Evolutionary conservation across 2,888 invertebrate genomes (phyloP).

Genomic region (Eudasyphora cyanicolor): DNA sequence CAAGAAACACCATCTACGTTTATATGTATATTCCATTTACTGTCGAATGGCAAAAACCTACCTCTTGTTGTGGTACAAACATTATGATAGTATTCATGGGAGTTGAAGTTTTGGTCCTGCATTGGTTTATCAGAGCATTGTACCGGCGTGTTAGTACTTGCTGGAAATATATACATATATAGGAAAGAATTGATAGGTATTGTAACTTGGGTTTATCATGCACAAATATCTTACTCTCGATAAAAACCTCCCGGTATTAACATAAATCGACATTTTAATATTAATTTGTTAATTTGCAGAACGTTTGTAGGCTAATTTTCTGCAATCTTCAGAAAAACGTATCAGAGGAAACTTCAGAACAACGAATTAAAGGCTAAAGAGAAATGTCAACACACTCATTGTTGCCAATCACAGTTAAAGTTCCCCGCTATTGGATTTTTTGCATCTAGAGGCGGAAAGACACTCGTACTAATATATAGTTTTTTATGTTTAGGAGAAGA

Average conservation of each 20-base stretch:
- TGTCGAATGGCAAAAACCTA: constrained; percentile 80
- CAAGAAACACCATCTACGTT: too few species aligned
- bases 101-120: constrained; percentile 81
- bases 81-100: constrained; percentile 95
- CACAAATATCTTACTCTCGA: constrained; percentile 39
- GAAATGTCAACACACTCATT: too few species aligned
- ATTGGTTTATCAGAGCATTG: constrained; percentile 56
- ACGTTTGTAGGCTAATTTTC: constrained; percentile 43
- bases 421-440: too few species aligned
- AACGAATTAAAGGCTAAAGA: too few species aligned
- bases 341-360: too few species aligned
- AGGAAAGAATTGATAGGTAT: neutral
- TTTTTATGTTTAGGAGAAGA: too few species aligned
- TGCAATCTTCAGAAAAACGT: too few species aligned
- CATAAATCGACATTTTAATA: constrained; percentile 56
- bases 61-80: constrained; percentile 99
- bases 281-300: neutral
- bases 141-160: constrained; percentile 59
- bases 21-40: too few species aligned
- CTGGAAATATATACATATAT: constrained; percentile 31
- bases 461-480: too few species aligned
- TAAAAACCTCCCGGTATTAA: constrained; percentile 52
- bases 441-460: too few species aligned
- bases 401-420: too few species aligned
- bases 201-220: neutral